Conservation (phyloP, 2,888 invertebrate species). For the Dryomyza anilis region DNA sequence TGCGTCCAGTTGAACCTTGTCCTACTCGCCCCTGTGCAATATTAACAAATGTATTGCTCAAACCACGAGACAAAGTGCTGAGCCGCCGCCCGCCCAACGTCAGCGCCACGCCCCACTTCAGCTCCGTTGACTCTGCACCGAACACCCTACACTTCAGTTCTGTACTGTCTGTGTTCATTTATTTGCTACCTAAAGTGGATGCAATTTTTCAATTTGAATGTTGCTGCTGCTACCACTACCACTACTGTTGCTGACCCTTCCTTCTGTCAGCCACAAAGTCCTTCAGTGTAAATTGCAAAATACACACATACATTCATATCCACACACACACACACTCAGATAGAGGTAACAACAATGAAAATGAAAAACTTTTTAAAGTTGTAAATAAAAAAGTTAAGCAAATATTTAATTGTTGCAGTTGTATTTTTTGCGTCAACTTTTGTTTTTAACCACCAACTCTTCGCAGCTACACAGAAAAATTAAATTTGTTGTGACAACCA, state of each 20-base stretch:
- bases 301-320: slow-evolving; percentile 27
- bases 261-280: slow-evolving; percentile 10
- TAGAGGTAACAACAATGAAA: slow-evolving; percentile 23
- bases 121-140: neutral
- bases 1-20: too few relatives aligned
- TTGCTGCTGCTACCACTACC: slow-evolving; percentile 23
- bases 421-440: slow-evolving; percentile 35
- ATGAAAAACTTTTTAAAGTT: slow-evolving; percentile 39
- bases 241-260: slow-evolving; percentile 18
- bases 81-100: neutral
- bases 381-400: slow-evolving; percentile 51
- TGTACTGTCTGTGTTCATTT: neutral
- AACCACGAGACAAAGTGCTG: too few relatives aligned
- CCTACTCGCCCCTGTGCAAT: too few relatives aligned
- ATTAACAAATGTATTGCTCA: too few relatives aligned
- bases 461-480: too few relatives aligned
- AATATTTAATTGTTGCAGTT: slow-evolving; percentile 60
- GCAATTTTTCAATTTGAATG: slow-evolving; percentile 58
- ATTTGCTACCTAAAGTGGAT: slow-evolving; percentile 55
- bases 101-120: neutral
- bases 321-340: slow-evolving; percentile 36
- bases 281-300: slow-evolving; percentile 35
- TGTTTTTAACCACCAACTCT: neutral
- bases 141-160: neutral
- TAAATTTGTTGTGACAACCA: too few relatives aligned